Conservation (phyloP, 1,140 invertebrate genomes). For the Chlorops oryzae region DNA sequence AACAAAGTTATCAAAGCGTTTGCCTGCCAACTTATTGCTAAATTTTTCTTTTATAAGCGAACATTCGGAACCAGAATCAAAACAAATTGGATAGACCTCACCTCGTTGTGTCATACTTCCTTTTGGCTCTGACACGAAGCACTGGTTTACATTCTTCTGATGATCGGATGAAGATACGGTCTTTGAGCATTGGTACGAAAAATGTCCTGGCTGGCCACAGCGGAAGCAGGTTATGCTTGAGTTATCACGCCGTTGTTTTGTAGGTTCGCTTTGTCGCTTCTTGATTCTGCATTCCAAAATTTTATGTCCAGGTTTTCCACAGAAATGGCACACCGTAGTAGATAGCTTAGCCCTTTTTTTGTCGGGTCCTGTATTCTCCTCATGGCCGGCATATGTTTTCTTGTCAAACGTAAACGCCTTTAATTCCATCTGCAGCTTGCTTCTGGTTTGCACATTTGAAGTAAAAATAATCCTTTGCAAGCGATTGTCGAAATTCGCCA, state of each 20-base stretch:
- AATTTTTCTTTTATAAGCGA: background rate
- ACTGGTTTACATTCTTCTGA: background rate
- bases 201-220: conserved; percentile 1
- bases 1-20: background rate
- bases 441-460: conserved; percentile 9
- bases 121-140: background rate
- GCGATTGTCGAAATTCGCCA: conserved; percentile 8
- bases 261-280: too few relatives aligned
- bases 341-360: background rate
- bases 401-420: conserved; percentile 10
- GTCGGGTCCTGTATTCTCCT: background rate
- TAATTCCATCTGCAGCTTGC: conserved; percentile 13
- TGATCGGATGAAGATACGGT: background rate
- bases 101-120: background rate
- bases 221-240: background rate
- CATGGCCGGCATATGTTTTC: conserved; percentile 3
- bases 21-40: conserved; percentile 9
- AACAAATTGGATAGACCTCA: background rate
- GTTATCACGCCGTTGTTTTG: background rate
- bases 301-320: too few relatives aligned
- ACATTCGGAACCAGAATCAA: background rate
- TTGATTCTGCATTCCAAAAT: too few relatives aligned
- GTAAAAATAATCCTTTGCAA: background rate
- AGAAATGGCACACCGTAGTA: too few relatives aligned
- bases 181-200: background rate